A percentile compares a stretch with the other conserved stretches of the same genome.
Conservation (phyloP, 1,140 invertebrate genomes). For the Caenorhabditis latens region DNA sequence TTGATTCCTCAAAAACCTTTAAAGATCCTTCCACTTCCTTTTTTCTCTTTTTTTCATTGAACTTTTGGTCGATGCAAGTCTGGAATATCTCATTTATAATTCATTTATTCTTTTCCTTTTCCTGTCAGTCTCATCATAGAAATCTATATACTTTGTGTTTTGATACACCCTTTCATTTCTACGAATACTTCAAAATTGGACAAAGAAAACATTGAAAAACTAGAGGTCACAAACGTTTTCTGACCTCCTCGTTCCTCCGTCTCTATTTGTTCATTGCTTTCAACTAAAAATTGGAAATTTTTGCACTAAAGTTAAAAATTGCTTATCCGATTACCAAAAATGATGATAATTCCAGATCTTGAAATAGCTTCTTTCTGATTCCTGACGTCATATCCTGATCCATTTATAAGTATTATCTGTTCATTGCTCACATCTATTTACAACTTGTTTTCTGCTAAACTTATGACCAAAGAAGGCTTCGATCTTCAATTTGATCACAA, state of each 20-base stretch:
- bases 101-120: background rate
- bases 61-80: background rate
- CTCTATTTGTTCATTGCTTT: background rate
- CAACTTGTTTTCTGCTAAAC: background rate
- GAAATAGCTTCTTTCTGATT: background rate
- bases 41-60: background rate
- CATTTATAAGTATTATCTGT: background rate
- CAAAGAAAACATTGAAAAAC: background rate
- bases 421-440: background rate
- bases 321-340: too few relatives aligned
- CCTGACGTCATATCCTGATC: background rate
- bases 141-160: too few relatives aligned
- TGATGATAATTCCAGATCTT: too few relatives aligned
- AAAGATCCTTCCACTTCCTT: background rate
- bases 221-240: background rate
- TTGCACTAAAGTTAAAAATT: too few relatives aligned
- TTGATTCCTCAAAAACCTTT: background rate
- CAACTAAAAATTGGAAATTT: background rate
- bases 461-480: slow-evolving; percentile 40
- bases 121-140: too few relatives aligned
- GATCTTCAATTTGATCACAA: slow-evolving; percentile 41
- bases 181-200: background rate
- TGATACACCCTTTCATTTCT: background rate
- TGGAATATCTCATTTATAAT: background rate
- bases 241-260: background rate